Base-by-base conservation (phyloP, 1,140 invertebrate genomes). In the Lamellibrachia luymesi region DNA sequence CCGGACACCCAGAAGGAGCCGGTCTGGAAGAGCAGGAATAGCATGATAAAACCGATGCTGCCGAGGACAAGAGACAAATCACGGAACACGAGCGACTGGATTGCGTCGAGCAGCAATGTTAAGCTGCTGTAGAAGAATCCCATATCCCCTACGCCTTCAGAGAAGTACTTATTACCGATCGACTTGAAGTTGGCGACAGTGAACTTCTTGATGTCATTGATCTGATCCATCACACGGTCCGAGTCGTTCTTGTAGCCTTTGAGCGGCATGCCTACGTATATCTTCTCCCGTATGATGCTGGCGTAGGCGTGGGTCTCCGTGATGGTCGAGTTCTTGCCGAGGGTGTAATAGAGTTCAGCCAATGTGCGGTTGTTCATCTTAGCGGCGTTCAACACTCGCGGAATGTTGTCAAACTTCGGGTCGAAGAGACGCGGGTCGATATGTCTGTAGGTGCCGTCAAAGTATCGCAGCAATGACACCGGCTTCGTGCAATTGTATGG, bases 1-100 rank as follows among this genome's bases (percentile, higher is more conserved):
- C 64, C n/a, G 0, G 93, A 93, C 2, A 95, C 92, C 93, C 94
- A 95, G 2, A 95, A 90, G 2, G 95, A 95, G 22, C 93, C 51
- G 13, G 94, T 95, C 90, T 95, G 95, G 50, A 91, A 6, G 91
- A 80, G 13, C 25, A 95, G 94, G 92, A 95, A 94, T 27, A 94
- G 13, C 91, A 94, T 94, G 51, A 95, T 95, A 92, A 95, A 95
- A 91, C 91, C 22, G 4, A 95, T 93, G 52, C 94, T 94, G 10
- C 94, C 95, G 4, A 92, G 93, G 90, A 95, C 94, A 90, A 94
- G 94, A 2, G 94, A 7, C 64, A 95, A 89, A 52, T 95, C 95
- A 80, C 91, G 90, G 51, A 94, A 92, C 0, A 94, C 94, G 90
- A 94, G 94, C 4, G 93, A 17, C 64, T 27, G 92, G 17, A 94